Evolutionary conservation across 2,888 invertebrate species (phyloP), one percentile per base, ranked within the genome.

Genomic region (Drosophila birchii): DNA sequence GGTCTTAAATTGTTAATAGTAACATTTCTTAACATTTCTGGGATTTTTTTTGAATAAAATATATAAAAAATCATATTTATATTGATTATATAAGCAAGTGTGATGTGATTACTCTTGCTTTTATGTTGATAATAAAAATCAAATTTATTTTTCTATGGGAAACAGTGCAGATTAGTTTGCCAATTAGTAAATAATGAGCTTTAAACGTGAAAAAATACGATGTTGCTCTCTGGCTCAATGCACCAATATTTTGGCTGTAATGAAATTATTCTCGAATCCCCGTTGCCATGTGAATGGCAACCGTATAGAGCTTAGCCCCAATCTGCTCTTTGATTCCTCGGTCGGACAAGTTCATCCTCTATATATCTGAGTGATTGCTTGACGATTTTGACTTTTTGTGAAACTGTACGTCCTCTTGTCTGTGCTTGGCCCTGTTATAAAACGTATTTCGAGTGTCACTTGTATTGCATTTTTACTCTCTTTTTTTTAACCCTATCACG

Each of bases 361-460:
- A 36, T 51, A 36, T 20, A 20, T 34, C 34, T 44, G 44, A 57
- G 41, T 38, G 58, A 58, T 71, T 59, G 54, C 49, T 51, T 54
- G 44, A 49, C 71, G 55, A 54, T 44, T 58, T 57, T 60, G 66
- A 73, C 74, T 73, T 74, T 74, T 67, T 66, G 60, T 73, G 20
- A 36, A 69, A 74, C 75, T 75, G 75, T 74, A 68, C 75, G 56
- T 57, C 26, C 39, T 43, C 29, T 26, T 34, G 59, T 68, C 44
- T 58, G 55, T 39, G 26, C 34, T 34, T 59, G 57, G 39, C 61
- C 67, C 61, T 64, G 57, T 63, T 78, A 75, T 79, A 78, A 79
- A 84, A 81, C 78, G 78, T 78, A 76, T 77, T 83, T 86, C 78
- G 79, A 86, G 88, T 84, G 78, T 81, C 80, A 81, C 80, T 86